Conservation (phyloP, 2,113 vertebrate genomes). For the Zootoca vivipara region DNA sequence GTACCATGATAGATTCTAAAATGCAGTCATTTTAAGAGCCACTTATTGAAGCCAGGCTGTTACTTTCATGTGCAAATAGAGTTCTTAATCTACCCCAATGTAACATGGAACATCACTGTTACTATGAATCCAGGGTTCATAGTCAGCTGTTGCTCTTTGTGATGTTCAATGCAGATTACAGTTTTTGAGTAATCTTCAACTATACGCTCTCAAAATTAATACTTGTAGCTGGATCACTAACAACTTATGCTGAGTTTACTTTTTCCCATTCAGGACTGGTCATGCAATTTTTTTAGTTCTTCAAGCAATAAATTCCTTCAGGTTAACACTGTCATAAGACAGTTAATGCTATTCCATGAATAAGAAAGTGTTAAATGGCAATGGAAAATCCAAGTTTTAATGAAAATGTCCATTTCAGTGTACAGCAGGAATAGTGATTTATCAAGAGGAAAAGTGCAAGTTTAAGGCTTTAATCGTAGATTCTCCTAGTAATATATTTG, state of each 20-base stretch:
- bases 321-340: background rate
- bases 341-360: background rate
- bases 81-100: background rate
- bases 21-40: background rate
- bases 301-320: background rate
- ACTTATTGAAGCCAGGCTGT: background rate
- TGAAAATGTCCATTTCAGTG: background rate
- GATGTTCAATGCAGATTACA: background rate
- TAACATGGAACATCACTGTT: background rate
- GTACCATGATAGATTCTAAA: background rate
- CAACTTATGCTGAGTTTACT: background rate
- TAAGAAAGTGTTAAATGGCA: background rate
- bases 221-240: background rate
- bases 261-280: background rate
- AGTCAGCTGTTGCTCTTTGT: background rate
- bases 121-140: background rate
- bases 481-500: background rate
- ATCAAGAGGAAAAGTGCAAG: background rate
- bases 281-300: background rate
- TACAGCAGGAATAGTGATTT: background rate
- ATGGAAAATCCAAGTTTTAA: background rate
- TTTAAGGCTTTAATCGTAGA: slow-evolving; percentile 19
- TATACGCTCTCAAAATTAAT: background rate
- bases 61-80: background rate
- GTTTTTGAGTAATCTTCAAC: background rate